Percentiles rank a stretch among this genome's conserved stretches.
These are phyloP conservation scores for Tenebrosternarchus preto DNA, from an alignment of 2,113 vertebrate species.

Conservation along the genomic window DNA sequence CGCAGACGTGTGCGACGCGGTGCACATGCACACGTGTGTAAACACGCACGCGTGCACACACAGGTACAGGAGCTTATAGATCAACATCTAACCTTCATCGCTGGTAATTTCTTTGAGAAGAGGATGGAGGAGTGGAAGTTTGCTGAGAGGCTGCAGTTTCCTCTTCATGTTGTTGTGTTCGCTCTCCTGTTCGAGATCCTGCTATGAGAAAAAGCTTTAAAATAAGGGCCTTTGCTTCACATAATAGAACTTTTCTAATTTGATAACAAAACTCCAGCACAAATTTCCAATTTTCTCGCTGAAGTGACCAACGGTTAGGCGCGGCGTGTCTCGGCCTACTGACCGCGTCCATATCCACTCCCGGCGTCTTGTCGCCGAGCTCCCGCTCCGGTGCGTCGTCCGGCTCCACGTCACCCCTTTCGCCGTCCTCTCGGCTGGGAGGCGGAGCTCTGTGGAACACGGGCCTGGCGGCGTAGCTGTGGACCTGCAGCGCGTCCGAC, in stretches of 20 bases:
- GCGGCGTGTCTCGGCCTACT: neutral
- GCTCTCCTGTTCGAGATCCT: slow-evolving; percentile 80
- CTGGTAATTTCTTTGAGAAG: slow-evolving; percentile 86
- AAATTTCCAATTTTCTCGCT: no score
- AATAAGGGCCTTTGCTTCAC: neutral
- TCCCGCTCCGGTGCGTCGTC: slow-evolving; percentile 34
- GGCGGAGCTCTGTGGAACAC: slow-evolving; percentile 54
- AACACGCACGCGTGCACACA: neutral
- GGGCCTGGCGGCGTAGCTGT: slow-evolving; percentile 77
- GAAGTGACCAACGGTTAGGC: no score
- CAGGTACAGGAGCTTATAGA: slow-evolving; percentile 70
- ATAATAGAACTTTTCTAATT: no score
- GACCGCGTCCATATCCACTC: slow-evolving; percentile 20
- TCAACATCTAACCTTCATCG: slow-evolving; percentile 81
- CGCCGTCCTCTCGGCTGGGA: slow-evolving; percentile 64
- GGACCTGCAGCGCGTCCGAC: slow-evolving; percentile 81
- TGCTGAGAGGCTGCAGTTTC: slow-evolving; percentile 82
- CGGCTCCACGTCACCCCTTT: slow-evolving; percentile 16
- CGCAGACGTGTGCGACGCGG: no score
- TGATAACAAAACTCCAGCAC: no score
- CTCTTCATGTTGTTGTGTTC: slow-evolving; percentile 86
- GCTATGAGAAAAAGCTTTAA: slow-evolving; percentile 48
- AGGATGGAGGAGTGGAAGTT: slow-evolving; percentile 89
- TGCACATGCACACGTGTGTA: no score
- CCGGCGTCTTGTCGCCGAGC: neutral